These are phyloP conservation scores for Zenarchopterus dispar DNA, from an alignment of 2,797 vertebrate genomes.

Conservation along the genomic window DNA sequence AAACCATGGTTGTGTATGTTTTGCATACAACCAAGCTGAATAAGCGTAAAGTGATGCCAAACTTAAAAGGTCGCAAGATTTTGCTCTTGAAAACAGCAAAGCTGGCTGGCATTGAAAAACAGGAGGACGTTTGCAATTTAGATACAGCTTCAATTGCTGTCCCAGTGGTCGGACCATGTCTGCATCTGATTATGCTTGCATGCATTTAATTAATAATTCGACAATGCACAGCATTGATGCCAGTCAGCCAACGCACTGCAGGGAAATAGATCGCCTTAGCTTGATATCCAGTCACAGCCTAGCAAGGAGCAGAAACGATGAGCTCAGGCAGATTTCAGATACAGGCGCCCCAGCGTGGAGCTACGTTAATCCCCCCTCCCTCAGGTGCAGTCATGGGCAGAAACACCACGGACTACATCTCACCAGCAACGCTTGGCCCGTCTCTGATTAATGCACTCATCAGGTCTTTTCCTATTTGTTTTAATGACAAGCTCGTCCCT, in stretches of 20 bases:
- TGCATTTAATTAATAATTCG: conserved; percentile 78
- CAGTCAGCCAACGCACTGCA: conserved; percentile 63
- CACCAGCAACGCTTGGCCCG: conserved; percentile 51
- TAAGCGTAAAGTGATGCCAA: conserved; percentile 62
- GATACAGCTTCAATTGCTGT: conserved; percentile 66
- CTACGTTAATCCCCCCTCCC: conserved; percentile 69
- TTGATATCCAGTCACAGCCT: conserved; percentile 65
- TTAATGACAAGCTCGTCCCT: conserved; percentile 83
- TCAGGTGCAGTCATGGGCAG: conserved; percentile 64
- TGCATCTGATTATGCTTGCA: conserved; percentile 75
- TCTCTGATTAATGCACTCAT: conserved; percentile 89
- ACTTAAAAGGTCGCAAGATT: conserved; percentile 48
- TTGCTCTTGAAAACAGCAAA: conserved; percentile 36
- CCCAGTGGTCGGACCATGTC: conserved; percentile 68
- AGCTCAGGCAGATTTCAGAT: conserved; percentile 79
- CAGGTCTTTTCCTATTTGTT: conserved; percentile 85
- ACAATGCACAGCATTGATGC: conserved; percentile 72
- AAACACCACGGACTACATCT: conserved; percentile 48
- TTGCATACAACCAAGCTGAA: conserved; percentile 45
- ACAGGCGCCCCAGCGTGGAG: conserved; percentile 50
- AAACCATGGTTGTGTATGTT: conserved; percentile 28
- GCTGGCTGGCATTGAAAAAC: conserved; percentile 57
- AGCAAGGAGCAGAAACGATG: conserved; percentile 68
- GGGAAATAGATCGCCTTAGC: conserved; percentile 70
- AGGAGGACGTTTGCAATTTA: conserved; percentile 71